These are phyloP conservation scores for Meloidogyne chitwoodi DNA, from an alignment of 1,140 invertebrate species.

Conservation along the genomic window DNA sequence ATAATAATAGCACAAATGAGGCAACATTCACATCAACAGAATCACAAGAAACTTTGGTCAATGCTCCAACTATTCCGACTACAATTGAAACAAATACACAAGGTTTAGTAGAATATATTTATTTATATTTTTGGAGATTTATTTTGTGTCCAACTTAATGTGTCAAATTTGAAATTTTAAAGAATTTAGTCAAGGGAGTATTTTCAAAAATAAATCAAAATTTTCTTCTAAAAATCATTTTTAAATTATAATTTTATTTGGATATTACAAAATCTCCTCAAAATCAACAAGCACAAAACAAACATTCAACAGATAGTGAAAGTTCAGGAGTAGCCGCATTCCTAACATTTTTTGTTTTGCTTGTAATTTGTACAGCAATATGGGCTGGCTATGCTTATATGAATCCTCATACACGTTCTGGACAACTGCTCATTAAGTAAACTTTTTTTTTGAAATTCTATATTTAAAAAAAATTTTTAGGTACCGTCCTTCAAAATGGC, in stretches of 20 bases:
- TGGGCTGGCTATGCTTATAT: conserved; percentile 90
- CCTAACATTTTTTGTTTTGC: conserved; percentile 69
- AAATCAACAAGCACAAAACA: background rate
- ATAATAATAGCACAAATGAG: conserved; percentile 10
- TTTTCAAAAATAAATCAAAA: too few species aligned
- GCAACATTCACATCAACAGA: background rate
- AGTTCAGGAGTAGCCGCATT: conserved; percentile 65
- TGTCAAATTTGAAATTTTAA: background rate
- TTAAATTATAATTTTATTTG: background rate
- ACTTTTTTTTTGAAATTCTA: conserved; percentile 33
- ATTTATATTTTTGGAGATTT: background rate
- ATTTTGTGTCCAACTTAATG: background rate
- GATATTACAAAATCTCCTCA: background rate
- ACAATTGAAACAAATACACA: conserved; percentile 12
- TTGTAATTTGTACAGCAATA: conserved; percentile 66
- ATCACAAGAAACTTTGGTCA: background rate
- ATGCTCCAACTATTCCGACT: background rate
- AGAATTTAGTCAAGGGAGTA: too few species aligned
- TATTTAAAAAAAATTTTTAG: conserved; percentile 63
- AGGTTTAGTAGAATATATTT: too few species aligned
- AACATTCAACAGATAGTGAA: conserved; percentile 6
- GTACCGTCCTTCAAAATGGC: conserved; percentile 90
- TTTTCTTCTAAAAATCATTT: background rate
- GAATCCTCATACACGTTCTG: conserved; percentile 86
- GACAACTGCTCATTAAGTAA: conserved; percentile 93